Conservation (phyloP, 1,140 invertebrate species). For the Polypedilum pembai region DNA sequence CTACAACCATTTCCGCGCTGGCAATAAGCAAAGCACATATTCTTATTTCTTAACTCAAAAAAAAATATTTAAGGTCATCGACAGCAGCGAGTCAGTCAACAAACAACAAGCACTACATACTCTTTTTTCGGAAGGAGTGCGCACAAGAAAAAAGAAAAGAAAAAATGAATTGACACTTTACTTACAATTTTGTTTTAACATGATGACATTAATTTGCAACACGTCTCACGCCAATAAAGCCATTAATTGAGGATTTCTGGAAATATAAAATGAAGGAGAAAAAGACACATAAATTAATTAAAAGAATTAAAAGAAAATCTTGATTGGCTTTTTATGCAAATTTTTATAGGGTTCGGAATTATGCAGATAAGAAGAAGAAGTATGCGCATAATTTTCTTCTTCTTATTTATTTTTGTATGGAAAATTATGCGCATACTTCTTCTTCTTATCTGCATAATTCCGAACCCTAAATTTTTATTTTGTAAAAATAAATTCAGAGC, state of each 20-base stretch:
- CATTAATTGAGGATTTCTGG: constrained; percentile 2
- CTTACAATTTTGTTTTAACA: neutral
- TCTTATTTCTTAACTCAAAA: neutral
- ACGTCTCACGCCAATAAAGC: constrained; percentile 16
- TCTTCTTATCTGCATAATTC: too few relatives aligned
- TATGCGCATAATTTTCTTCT: too few relatives aligned
- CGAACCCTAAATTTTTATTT: too few relatives aligned
- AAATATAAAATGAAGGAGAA: neutral
- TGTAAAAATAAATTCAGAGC: neutral
- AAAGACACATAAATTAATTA: constrained; percentile 4
- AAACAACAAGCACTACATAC: too few relatives aligned
- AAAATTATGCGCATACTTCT: too few relatives aligned
- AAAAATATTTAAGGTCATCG: neutral
- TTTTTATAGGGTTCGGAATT: too few relatives aligned
- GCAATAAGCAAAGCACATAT: neutral
- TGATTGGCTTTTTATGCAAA: neutral
- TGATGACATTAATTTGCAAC: neutral
- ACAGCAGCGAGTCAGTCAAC: too few relatives aligned
- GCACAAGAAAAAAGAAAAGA: neutral
- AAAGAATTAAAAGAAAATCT: neutral
- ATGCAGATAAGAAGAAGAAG: too few relatives aligned
- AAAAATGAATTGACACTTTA: neutral
- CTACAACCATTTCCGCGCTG: neutral
- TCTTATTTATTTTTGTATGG: too few relatives aligned
- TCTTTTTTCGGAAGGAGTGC: too few relatives aligned